Base-by-base conservation (phyloP, 2,797 vertebrate species). In the Phalloptychus januarius region DNA sequence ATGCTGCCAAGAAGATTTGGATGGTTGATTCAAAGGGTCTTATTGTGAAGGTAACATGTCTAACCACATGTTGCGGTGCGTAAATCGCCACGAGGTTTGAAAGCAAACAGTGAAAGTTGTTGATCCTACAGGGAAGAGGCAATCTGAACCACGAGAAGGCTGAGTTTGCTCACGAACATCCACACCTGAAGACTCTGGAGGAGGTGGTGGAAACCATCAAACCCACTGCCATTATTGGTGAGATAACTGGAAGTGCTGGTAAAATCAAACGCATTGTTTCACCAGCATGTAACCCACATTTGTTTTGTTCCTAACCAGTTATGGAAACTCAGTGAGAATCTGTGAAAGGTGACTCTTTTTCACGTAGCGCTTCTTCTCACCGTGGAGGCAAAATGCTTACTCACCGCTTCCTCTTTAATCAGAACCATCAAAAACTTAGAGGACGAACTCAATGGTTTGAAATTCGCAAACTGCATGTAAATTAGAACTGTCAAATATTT, bases 1-100 rank as follows among this genome's bases (percentile, higher is more conserved):
- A 98, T 56, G 98, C 98, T 23, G 90, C 92, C 12, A 97, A 95
- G 90, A 98, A 93, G 94, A 98, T 99, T 93, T 99, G 97, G 97
- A 98, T 99, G 98, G 97, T 99, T 80, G 98, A 99, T 86, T 99
- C 98, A 46, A 98, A 95, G 86, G 98, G 98, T 71, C 96, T 99
- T 75, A 97, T 99, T 78, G 97, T 98, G 16, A 99, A 99, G 97
- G 98, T 99, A 95, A 86, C 3, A 23, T 31, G 25, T 38, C 13
- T 54, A 3, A 15, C 75, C 4, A 10, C 25, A 0, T 1, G 4
- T 28, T 72, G 38, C 45, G 15, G 0, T 10, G 3, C n/a, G 10
- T 48, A 4, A 78, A 40, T 48, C 33, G 16, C 25, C 5, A 36
- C 2, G 8, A 33, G 11, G 28, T 25, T 44, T 36, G 40, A 44